Conservation (phyloP, 2,888 invertebrate species). For the Diplolepis rosae region DNA sequence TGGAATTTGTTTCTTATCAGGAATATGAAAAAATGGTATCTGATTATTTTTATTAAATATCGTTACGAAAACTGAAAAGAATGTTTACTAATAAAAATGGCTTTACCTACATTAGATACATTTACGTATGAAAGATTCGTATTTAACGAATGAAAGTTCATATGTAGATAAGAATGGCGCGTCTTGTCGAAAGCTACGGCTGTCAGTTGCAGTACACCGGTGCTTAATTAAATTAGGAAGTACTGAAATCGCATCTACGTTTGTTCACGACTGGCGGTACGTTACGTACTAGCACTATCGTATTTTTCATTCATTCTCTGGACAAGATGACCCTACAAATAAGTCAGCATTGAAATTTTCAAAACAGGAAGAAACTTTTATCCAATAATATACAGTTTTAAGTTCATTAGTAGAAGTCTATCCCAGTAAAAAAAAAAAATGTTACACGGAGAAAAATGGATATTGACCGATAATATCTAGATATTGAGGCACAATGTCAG, state of each 20-base stretch:
- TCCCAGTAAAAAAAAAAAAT: too few species aligned
- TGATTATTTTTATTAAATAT: too few species aligned
- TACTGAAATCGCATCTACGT: conserved; percentile 64
- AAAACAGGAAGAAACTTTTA: neutral
- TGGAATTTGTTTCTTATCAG: too few species aligned
- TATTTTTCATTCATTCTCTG: conserved; percentile 60
- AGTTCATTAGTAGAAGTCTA: too few species aligned
- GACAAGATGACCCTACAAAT: conserved; percentile 51
- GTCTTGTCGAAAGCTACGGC: conserved; percentile 13
- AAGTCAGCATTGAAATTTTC: neutral
- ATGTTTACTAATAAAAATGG: too few species aligned
- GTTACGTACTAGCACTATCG: conserved; percentile 57
- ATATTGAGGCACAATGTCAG: too few species aligned
- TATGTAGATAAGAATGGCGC: neutral
- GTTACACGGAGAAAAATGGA: too few species aligned
- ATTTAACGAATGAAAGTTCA: neutral
- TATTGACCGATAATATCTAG: too few species aligned
- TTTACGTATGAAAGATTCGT: neutral
- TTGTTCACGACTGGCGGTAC: conserved; percentile 59
- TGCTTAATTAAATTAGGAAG: conserved; percentile 67
- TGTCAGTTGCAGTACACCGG: conserved; percentile 44
- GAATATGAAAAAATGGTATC: too few species aligned
- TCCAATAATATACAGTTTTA: too few species aligned
- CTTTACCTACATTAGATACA: neutral
- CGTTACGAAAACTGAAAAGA: too few species aligned